Evolutionary conservation across 2,113 vertebrate species (phyloP), one percentile per base, ranked within the genome.

Genomic region (Apodemus sylvaticus): DNA sequence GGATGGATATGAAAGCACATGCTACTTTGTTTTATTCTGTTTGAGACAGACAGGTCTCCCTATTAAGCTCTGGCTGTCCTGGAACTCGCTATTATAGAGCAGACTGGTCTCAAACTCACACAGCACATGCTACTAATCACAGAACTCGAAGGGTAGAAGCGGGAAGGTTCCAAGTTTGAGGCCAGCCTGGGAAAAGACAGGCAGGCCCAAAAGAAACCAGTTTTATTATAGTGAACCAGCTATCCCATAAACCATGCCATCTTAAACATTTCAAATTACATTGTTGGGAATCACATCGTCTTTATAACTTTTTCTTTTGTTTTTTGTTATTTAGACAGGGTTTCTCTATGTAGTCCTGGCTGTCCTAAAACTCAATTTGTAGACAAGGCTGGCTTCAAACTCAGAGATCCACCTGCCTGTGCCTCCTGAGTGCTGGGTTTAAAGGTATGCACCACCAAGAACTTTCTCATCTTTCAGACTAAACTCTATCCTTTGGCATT

Each of bases 271-370:
- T 68, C 12, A 48, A 45, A 4, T 34, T 5, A 7, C 13, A 3
- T 0, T 0, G 7, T 19, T 71, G 53, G 1, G 31, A 24, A 24
- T 68, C 60, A 3, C 36, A 3, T 60, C 0, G 0, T 16, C 45
- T 53, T 78, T n/a, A 11, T 29, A 14, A 14, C 42, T 36, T 60
- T 60, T 82, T 81, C 11, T 16, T 82, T 60, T 48, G 45, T 48
- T 48, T 58, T 36, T 39, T 5, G 5, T 39, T 60, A 39, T 60
- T 60, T 3, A 62, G n/a, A 83, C 24, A 83, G 81, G n/a, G n/a
- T 42, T 62, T 60, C 55, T 83, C n/a, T 83, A 4, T 83, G 13
- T 62, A 62, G n/a, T 39, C n/a, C n/a, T 62, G 58, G 58, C n/a
- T 83, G 6, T 83, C 22, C n/a, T 62, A 62, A 26, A 62, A 83